Conservation (phyloP, 2,797 vertebrate genomes). For the Platalea minor region DNA sequence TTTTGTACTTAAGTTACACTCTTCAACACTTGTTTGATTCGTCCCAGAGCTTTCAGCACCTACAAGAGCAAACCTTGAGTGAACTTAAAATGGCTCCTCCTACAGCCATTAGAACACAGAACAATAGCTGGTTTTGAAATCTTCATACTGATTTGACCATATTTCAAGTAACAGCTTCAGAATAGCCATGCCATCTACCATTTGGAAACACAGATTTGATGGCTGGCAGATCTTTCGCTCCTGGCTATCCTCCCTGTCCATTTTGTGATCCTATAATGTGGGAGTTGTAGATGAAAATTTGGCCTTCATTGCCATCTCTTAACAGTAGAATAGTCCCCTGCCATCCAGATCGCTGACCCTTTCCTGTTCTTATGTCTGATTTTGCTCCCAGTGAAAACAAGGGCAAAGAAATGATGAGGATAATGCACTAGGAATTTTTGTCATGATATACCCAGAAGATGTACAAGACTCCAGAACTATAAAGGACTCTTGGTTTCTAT, state of each 20-base stretch:
- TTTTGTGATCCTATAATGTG: neutral
- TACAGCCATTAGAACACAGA: neutral
- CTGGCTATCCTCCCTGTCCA: neutral
- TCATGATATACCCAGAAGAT: neutral
- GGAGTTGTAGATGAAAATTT: neutral
- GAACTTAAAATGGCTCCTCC: neutral
- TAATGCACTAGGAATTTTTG: neutral
- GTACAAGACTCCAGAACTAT: neutral
- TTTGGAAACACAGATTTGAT: neutral
- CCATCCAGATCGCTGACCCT: neutral
- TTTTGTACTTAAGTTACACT: neutral
- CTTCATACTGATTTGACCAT: neutral
- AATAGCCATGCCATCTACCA: neutral
- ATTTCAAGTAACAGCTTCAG: neutral
- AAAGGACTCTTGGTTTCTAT: neutral
- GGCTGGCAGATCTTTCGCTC: neutral
- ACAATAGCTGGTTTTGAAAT: neutral
- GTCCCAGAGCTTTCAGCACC: neutral
- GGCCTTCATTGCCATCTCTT: neutral
- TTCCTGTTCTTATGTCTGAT: neutral
- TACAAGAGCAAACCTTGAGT: neutral
- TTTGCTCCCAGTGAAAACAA: neutral
- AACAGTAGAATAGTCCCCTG: neutral
- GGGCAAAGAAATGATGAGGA: neutral
- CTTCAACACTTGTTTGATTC: neutral